These are phyloP conservation scores for Dromaius novaehollandiae DNA, from an alignment of 2,113 vertebrate species.

Conservation along the genomic window DNA sequence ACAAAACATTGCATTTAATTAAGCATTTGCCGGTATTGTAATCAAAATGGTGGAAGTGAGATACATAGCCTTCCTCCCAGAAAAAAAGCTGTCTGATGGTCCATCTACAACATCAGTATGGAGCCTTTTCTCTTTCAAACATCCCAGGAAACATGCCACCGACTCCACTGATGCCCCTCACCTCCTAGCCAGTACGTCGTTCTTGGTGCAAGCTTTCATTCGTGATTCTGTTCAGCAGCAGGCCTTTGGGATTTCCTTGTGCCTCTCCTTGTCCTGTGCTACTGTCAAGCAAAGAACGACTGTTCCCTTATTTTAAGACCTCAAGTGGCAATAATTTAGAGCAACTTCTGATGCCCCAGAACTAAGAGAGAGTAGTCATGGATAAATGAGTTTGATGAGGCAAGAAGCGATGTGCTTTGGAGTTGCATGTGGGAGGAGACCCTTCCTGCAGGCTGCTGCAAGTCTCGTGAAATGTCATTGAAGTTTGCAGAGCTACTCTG, in stretches of 20 bases:
- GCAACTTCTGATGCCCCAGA: not conserved
- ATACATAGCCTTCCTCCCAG: not conserved
- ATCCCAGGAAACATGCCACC: not conserved
- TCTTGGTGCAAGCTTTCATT: not conserved
- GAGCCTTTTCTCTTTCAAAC: not conserved
- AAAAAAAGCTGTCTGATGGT: not conserved
- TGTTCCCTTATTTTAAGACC: not conserved
- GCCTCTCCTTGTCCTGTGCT: not conserved
- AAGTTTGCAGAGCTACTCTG: not conserved
- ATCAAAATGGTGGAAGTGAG: not conserved
- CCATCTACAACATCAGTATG: not conserved
- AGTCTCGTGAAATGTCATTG: not conserved
- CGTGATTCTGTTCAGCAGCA: not conserved
- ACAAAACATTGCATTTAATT: not conserved
- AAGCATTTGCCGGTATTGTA: not conserved
- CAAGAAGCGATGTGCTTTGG: fast-evolving
- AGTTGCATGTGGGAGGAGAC: not conserved
- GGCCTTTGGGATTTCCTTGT: not conserved
- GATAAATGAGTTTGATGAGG: not conserved
- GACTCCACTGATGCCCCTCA: not conserved
- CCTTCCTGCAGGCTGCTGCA: not conserved
- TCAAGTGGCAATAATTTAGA: not conserved
- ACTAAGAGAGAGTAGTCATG: not conserved
- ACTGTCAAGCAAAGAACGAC: not conserved
- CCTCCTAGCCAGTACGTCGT: fast-evolving